phyloP scores from a whole-genome alignment of 2,797 vertebrate species.

The Lacerta viridis region DNA sequence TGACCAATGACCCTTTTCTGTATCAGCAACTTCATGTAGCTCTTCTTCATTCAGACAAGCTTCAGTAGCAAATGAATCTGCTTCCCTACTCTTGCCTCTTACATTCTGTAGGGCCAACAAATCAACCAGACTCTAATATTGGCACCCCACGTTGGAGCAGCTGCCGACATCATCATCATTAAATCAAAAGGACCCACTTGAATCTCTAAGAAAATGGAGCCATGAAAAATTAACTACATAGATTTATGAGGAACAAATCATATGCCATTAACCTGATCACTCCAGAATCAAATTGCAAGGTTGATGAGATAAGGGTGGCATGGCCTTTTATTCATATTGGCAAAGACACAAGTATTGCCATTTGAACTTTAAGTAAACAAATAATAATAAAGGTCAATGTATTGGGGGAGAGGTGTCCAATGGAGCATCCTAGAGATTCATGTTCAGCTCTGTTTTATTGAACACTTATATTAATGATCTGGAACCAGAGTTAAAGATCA shows the following conservation, averaged over 20 bases:
- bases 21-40: neutral
- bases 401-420: constrained; percentile 34
- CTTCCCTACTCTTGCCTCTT: neutral
- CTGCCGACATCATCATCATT: neutral
- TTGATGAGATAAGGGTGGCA: neutral
- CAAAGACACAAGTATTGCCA: constrained; percentile 3
- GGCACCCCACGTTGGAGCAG: neutral
- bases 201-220: constrained; percentile 20
- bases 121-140: constrained; percentile 26
- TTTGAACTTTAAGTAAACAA: constrained; percentile 46
- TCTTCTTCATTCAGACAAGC: constrained; percentile 10
- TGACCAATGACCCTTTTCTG: neutral
- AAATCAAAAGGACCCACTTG: neutral
- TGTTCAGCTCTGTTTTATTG: constrained; percentile 51
- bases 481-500: constrained; percentile 65
- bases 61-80: neutral
- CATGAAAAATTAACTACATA: constrained; percentile 16
- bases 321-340: constrained; percentile 2
- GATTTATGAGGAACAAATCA: constrained; percentile 10
- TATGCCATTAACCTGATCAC: constrained; percentile 44
- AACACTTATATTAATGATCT: constrained; percentile 63
- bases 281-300: constrained; percentile 37
- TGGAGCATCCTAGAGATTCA: constrained; percentile 48
- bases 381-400: constrained; percentile 43
- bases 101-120: constrained; percentile 3